Evolutionary conservation across 2,113 vertebrate genomes (phyloP).

Genomic region (Stictonetta naevosa): DNA sequence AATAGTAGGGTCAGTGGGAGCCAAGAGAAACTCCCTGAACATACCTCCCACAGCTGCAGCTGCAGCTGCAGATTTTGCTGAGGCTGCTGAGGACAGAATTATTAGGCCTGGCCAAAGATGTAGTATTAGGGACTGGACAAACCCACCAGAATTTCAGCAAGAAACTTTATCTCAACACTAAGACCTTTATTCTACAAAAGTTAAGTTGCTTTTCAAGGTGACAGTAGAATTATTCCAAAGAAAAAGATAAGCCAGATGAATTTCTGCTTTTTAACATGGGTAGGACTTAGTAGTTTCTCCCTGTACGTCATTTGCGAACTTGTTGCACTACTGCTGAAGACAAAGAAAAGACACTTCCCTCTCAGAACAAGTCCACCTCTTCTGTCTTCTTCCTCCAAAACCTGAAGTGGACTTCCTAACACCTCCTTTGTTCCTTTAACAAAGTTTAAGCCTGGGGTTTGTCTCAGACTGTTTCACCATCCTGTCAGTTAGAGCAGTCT

Average conservation of each 20-base stretch:
- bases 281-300: background rate
- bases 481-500: background rate
- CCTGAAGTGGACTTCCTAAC: background rate
- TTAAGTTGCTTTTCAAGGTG: background rate
- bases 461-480: background rate
- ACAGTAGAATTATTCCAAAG: background rate
- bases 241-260: background rate
- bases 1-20: background rate
- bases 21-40: background rate
- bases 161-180: background rate
- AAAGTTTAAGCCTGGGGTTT: background rate
- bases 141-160: background rate
- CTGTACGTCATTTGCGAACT: background rate
- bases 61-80: background rate
- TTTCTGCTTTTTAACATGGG: background rate
- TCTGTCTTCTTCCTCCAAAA: background rate
- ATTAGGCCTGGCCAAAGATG: background rate
- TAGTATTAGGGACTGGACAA: background rate
- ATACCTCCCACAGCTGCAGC: background rate
- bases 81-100: background rate
- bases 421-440: background rate
- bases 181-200: background rate
- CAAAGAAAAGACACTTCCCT: background rate
- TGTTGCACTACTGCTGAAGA: background rate
- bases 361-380: background rate